Conservation (phyloP, 2,888 invertebrate genomes). For the Mythimna albipuncta region DNA sequence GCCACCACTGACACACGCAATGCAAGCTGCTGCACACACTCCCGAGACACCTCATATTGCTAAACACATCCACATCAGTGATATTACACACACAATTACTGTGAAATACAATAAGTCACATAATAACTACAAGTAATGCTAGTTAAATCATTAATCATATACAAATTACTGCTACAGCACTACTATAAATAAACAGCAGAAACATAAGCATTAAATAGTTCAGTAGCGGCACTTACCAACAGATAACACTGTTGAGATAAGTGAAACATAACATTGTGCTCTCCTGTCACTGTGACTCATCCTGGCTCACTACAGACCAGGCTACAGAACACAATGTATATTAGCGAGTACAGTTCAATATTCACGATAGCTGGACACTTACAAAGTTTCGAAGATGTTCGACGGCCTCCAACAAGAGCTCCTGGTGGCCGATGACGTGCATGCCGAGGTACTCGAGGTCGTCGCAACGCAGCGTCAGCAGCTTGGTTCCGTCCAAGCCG, state of each 20-base stretch:
- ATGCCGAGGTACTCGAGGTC: constrained; percentile 97
- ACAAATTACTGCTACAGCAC: constrained; percentile 42
- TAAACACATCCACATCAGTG: constrained; percentile 76
- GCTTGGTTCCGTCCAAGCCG: constrained; percentile 95
- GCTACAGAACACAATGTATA: constrained; percentile 1
- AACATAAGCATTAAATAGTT: constrained; percentile 43
- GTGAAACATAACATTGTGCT: constrained; percentile 44
- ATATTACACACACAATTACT: constrained; percentile 43
- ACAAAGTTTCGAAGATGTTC: constrained; percentile 97
- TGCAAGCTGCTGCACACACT: constrained; percentile 97
- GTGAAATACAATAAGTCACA: constrained; percentile 29
- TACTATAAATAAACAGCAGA: constrained; percentile 54
- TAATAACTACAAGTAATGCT: constrained; percentile 30
- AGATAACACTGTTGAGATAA: constrained; percentile 65
- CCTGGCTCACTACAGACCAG: constrained; percentile 20
- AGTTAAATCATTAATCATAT: constrained; percentile 34
- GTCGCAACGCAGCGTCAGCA: constrained; percentile 96
- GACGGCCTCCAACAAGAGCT: constrained; percentile 97
- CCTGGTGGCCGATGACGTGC: constrained; percentile 97
- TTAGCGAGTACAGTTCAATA: neutral
- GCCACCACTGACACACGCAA: constrained; percentile 96
- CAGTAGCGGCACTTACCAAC: constrained; percentile 48
- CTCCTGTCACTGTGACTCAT: constrained; percentile 63
- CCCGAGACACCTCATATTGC: constrained; percentile 97
- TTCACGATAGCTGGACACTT: constrained; percentile 78